Evolutionary conservation across 2,888 invertebrate species (phyloP).

Genomic region (Cephus pygmeus): DNA sequence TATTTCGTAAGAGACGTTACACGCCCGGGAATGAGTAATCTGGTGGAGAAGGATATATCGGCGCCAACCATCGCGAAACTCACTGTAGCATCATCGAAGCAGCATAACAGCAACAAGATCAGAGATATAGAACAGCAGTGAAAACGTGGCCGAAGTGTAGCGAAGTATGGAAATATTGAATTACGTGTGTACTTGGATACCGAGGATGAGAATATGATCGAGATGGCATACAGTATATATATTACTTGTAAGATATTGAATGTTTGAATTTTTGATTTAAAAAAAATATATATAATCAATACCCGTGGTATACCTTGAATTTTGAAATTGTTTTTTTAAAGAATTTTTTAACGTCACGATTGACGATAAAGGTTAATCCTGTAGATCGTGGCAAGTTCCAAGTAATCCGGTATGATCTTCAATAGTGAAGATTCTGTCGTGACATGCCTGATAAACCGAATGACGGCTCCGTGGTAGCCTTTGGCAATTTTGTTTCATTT

Average conservation of each 20-base stretch:
- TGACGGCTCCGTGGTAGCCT: neutral
- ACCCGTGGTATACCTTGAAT: neutral
- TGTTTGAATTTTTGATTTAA: neutral
- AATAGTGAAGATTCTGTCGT: neutral
- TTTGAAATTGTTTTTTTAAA: neutral
- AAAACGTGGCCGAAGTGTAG: neutral
- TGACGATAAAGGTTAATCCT: neutral
- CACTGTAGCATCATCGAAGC: neutral
- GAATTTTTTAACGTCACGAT: neutral
- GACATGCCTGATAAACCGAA: neutral
- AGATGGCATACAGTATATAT: neutral
- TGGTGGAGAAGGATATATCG: neutral
- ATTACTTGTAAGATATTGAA: neutral
- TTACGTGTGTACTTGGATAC: neutral
- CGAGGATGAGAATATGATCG: neutral
- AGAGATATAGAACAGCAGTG: neutral
- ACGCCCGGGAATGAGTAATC: neutral
- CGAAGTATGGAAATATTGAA: neutral
- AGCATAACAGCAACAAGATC: neutral
- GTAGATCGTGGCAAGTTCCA: neutral
- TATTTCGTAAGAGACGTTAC: neutral
- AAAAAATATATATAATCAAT: neutral
- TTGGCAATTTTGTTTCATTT: neutral
- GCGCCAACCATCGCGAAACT: neutral
- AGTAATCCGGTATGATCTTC: neutral